Base-by-base conservation (phyloP, 1,140 invertebrate species). In the Thaumatotibia leucotreta region DNA sequence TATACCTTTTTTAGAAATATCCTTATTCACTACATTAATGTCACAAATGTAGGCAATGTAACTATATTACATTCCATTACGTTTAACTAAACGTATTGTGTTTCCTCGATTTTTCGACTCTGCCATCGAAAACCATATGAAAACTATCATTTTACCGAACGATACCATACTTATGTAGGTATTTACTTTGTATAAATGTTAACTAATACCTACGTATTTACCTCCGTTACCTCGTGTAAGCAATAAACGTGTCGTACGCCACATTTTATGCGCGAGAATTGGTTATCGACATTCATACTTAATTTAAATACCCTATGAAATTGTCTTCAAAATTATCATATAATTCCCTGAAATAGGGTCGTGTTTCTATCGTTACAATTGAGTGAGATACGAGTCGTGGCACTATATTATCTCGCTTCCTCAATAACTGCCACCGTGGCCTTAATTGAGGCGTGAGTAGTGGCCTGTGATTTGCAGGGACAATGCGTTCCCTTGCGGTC, bases 371-470 rank as follows among this genome's bases (percentile, higher is more conserved):
- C 14, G 17, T 20, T 17, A 45, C 39, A 45, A 45, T 45, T 45
- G 39, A 45, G 39, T 45, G 39, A 45, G 39, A 45, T 45, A 45
- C 14, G 39, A 45, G 39, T 17, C 17, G 39, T 8, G n/a, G 39
- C 39, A 45, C 39, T 45, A 45, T 45, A 45, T 45, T 52, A 52
- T 52, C 50, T 52, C 39, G 65, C 64, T 75, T 75, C 73, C 73
- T 77, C 68, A 73, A 77, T 77, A 77, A 74, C 65, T 73, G 73
- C 74, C 72, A 65, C 45, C 33, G 64, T 77, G 73, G 33, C 62
- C 65, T 68, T 75, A 73, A 77, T 77, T 73, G 70, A 75, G 63
- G 58, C 64, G 50, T 67, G 69, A 73, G 65, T 71, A 71, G 70
- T 52, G 50, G 50, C 24, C 50, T 52, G 50, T 52, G 50, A 52